Evolutionary conservation across 1,140 invertebrate genomes (phyloP).

Genomic region (Hyles vespertilio): DNA sequence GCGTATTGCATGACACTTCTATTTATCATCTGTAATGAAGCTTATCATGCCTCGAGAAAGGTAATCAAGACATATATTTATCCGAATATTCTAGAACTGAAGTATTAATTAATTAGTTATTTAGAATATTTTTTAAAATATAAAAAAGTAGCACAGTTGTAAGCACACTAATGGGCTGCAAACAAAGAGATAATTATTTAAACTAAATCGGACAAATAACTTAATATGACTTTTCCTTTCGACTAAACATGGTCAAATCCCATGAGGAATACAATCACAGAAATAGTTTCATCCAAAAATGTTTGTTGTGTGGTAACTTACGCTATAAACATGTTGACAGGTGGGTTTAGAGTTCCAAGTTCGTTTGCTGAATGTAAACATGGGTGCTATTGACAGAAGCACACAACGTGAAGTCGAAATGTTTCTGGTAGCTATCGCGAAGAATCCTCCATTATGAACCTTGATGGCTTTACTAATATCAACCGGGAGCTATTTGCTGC

Average conservation of each 20-base stretch:
- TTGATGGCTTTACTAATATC: conserved; percentile 82
- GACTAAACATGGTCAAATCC: no score
- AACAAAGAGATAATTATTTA: no score
- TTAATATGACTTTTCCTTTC: no score
- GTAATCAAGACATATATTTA: conserved; percentile 23
- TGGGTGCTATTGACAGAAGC: conserved; percentile 77
- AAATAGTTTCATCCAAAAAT: no score
- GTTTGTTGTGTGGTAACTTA: no score
- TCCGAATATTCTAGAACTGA: no score
- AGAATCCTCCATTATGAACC: conserved; percentile 83
- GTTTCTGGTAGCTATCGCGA: conserved; percentile 82
- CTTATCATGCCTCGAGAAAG: conserved; percentile 79
- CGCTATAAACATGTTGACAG: conserved; percentile 25
- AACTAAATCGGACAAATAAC: no score
- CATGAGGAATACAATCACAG: no score
- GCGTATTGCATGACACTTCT: conserved; percentile 81
- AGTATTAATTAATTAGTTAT: no score
- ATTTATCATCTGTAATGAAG: conserved; percentile 83
- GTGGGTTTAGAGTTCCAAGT: conserved; percentile 81
- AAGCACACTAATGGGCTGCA: no score
- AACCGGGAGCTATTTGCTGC: conserved; percentile 81
- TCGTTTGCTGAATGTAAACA: conserved; percentile 79
- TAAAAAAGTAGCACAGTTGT: no score
- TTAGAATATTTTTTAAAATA: no score
- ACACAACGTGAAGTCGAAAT: conserved; percentile 81